Evolutionary conservation across 2,797 vertebrate species (phyloP).

Genomic region (Brachyalestes nurse): DNA sequence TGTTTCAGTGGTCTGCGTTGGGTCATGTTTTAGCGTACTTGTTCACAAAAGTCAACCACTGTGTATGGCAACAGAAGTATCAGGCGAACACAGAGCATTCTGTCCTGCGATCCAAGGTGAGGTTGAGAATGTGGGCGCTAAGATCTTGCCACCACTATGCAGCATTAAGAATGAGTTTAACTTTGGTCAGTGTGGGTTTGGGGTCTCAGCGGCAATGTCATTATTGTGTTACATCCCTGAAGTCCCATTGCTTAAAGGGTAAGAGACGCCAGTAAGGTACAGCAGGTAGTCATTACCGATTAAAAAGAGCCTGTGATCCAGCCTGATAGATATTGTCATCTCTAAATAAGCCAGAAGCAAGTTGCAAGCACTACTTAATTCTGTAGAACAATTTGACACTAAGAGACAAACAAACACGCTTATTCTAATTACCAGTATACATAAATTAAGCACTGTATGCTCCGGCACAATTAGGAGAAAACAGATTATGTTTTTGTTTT

Average conservation of each 20-base stretch:
- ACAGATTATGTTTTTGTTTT: no score
- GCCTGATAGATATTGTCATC: not conserved
- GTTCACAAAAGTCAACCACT: not conserved
- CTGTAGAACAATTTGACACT: conserved; percentile 10
- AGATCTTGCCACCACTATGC: not conserved
- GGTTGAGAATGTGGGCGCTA: not conserved
- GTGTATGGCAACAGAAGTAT: not conserved
- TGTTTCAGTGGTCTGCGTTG: not conserved
- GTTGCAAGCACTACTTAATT: conserved; percentile 26
- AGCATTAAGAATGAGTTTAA: not conserved
- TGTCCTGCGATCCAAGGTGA: not conserved
- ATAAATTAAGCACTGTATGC: not conserved
- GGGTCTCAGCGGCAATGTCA: not conserved
- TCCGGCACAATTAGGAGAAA: not conserved
- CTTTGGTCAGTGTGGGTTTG: not conserved
- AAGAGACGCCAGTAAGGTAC: not conserved
- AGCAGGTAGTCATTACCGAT: not conserved
- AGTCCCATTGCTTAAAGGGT: not conserved
- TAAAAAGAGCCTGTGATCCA: not conserved
- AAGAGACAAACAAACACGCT: not conserved
- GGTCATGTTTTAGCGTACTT: not conserved
- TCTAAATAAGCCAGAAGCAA: not conserved
- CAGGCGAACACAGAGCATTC: not conserved
- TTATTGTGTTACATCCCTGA: not conserved
- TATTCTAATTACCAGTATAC: not conserved